Conservation (phyloP, 2,797 vertebrate genomes). For the Lindbergichthys nudifrons region DNA sequence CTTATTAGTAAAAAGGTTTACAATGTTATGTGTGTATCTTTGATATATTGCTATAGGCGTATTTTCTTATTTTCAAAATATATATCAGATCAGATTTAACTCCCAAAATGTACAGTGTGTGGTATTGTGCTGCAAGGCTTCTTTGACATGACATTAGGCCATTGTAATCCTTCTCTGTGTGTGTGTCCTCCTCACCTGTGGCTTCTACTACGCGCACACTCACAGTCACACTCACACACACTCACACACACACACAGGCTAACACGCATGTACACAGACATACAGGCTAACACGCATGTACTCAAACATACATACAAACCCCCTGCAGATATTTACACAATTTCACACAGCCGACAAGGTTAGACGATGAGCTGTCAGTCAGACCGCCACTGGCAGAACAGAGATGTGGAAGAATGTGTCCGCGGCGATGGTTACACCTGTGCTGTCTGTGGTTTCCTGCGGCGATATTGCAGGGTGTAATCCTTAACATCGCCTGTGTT, state of each 20-base stretch:
- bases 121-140: constrained; percentile 62
- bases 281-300: neutral
- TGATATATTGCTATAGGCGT: neutral
- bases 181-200: constrained; percentile 60
- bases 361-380: constrained; percentile 75
- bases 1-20: neutral
- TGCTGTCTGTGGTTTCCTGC: constrained; percentile 64
- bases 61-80: neutral
- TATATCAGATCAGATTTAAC: neutral
- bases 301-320: neutral
- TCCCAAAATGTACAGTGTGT: constrained; percentile 31
- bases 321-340: constrained; percentile 76
- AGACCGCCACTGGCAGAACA: constrained; percentile 44
- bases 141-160: constrained; percentile 48
- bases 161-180: constrained; percentile 51
- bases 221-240: constrained; percentile 17
- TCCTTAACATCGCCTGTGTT: constrained; percentile 81
- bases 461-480: constrained; percentile 71
- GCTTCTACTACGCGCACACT: constrained; percentile 14
- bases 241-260: constrained; percentile 29
- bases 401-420: constrained; percentile 62
- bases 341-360: constrained; percentile 50
- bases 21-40: neutral
- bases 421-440: constrained; percentile 70
- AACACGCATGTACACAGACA: too few relatives aligned